Evolutionary conservation across 2,113 vertebrate species (phyloP).

Genomic region (Eulemur rufifrons): DNA sequence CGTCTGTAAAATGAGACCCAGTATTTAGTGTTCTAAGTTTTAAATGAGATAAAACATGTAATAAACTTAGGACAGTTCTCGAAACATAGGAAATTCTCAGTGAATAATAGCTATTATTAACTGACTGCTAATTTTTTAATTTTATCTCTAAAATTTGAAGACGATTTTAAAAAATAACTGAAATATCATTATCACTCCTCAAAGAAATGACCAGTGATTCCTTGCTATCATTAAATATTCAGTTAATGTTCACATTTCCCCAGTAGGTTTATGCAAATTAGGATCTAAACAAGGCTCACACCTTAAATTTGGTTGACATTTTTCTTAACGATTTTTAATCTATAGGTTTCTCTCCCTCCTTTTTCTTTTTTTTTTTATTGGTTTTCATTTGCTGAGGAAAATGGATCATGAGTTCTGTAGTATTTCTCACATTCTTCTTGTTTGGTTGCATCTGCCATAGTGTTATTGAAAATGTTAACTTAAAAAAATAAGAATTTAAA

Average conservation of each 20-base stretch:
- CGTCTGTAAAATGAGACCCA: background rate
- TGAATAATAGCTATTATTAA: background rate
- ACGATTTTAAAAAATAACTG: background rate
- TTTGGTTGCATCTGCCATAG: background rate
- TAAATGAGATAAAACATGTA: background rate
- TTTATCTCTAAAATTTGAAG: conserved; percentile 1
- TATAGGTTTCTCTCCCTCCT: background rate
- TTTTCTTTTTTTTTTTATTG: background rate
- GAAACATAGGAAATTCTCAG: background rate
- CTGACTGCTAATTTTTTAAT: background rate
- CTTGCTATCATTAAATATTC: background rate
- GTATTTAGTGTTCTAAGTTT: background rate
- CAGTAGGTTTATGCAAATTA: background rate
- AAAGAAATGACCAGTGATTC: background rate
- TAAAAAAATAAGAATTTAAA: conserved; percentile 43
- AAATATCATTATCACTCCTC: background rate
- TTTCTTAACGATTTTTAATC: background rate
- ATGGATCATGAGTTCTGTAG: background rate
- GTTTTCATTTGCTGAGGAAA: conserved; percentile 15
- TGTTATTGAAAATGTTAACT: conserved; percentile 28
- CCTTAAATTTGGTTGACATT: background rate
- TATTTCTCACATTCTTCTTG: background rate
- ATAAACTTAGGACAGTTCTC: background rate
- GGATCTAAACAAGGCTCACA: background rate
- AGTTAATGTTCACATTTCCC: background rate